Evolutionary conservation across 2,113 vertebrate genomes (phyloP).

Genomic region (Podarcis muralis): DNA sequence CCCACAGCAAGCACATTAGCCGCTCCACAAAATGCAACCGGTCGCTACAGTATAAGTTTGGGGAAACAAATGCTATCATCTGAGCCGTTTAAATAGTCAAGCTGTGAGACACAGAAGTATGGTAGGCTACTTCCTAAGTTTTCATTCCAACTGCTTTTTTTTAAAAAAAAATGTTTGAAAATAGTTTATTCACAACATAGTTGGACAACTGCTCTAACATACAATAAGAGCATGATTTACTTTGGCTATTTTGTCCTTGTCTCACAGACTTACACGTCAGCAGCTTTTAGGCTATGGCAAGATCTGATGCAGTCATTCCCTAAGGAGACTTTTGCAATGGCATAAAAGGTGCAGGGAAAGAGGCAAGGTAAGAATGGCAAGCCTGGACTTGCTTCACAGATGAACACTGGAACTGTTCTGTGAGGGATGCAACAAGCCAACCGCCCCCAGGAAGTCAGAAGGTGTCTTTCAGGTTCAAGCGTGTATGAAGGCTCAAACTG

Average conservation of each 20-base stretch:
- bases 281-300: not conserved
- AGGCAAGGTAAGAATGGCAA: not conserved
- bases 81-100: not conserved
- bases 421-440: not conserved
- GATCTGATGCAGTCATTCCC: not conserved
- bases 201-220: not conserved
- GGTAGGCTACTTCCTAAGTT: not conserved
- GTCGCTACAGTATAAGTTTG: not conserved
- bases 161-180: fast-evolving
- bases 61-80: not conserved
- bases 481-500: too few relatives aligned
- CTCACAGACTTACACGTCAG: not conserved
- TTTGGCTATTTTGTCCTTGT: too few relatives aligned
- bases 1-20: not conserved
- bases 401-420: not conserved
- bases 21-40: not conserved
- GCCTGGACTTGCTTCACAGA: not conserved
- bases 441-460: not conserved
- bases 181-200: not conserved
- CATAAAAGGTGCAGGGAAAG: not conserved
- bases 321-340: not conserved
- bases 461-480: too few relatives aligned
- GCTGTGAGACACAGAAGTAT: not conserved
- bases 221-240: not conserved
- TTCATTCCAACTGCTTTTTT: not conserved